Evolutionary conservation across 2,888 invertebrate species (phyloP), one percentile per base, ranked within the genome.

Genomic region (Zaprionus obscuricornis): DNA sequence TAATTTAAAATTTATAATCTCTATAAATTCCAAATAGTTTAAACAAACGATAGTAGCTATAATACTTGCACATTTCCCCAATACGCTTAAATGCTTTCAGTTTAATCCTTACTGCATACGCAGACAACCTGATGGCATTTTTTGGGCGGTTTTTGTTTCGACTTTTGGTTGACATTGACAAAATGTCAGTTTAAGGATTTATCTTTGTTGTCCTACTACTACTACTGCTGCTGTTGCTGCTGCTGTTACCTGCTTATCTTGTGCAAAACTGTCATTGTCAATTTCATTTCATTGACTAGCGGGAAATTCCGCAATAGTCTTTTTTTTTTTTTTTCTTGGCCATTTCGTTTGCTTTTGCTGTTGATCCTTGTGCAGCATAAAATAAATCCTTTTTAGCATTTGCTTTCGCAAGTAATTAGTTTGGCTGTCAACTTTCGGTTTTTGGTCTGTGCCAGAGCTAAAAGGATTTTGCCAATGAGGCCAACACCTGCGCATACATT

Each of bases 221-320:
- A n/a, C 55, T 70, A 74, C 69, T 22, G 7, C 69, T 68, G 75
- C 62, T 26, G 43, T 13, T 14, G 39, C n/a, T n/a, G n/a, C n/a
- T n/a, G 33, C 55, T 51, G 65, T 29, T 69, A 69, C n/a, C n/a
- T n/a, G n/a, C n/a, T n/a, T n/a, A n/a, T n/a, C n/a, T n/a, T n/a
- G n/a, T n/a, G n/a, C n/a, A n/a, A n/a, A n/a, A n/a, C n/a, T n/a
- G n/a, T n/a, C n/a, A n/a, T n/a, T n/a, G n/a, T n/a, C n/a, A n/a
- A n/a, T n/a, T n/a, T n/a, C n/a, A n/a, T n/a, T 85, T 78, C 85
- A 82, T 66, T 62, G 83, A 76, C 79, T 78, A 72, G 50, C 52
- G 55, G 74, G 47, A 27, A 64, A 64, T 70, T 54, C 71, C 71
- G 17, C 26, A n/a, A n/a, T n/a, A n/a, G n/a, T n/a, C n/a, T n/a